Percentiles rank a stretch among this genome's conserved stretches.
Conservation (phyloP, 2,888 invertebrate species). For the Diploptera punctata region DNA sequence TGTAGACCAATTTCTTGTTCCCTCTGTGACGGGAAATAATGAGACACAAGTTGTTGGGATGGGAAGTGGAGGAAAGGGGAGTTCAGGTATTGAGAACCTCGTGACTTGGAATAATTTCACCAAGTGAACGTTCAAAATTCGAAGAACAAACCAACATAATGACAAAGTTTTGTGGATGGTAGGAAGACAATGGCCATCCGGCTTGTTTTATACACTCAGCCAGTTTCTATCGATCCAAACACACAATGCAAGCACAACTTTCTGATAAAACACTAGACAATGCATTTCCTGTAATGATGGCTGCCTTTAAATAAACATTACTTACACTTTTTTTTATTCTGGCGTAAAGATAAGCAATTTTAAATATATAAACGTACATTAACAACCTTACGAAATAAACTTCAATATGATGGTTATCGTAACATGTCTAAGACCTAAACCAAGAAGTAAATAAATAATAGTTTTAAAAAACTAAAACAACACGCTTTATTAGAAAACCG, state of each 20-base stretch:
- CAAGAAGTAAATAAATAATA: too few relatives aligned
- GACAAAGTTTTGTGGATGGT: background rate
- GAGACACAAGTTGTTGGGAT: too few relatives aligned
- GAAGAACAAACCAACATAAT: constrained; percentile 10
- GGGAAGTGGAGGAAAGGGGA: too few relatives aligned
- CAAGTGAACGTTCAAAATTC: constrained; percentile 10
- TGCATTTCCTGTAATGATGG: constrained; percentile 8
- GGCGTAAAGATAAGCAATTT: too few relatives aligned
- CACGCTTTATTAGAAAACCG: too few relatives aligned
- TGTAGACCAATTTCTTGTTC: too few relatives aligned
- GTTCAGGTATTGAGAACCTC: background rate
- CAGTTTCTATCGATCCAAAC: background rate
- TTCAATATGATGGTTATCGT: too few relatives aligned
- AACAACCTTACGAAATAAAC: too few relatives aligned
- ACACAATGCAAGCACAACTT: background rate
- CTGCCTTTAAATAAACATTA: constrained; percentile 1
- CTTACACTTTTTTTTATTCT: background rate
- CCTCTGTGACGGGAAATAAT: too few relatives aligned
- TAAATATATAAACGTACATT: too few relatives aligned
- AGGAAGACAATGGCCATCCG: background rate
- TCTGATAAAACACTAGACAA: constrained; percentile 5
- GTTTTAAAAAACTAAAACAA: too few relatives aligned
- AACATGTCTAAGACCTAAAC: too few relatives aligned
- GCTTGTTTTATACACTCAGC: background rate
- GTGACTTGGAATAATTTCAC: background rate